A percentile compares a stretch with the other conserved stretches of the same genome.
Conservation (phyloP, 2,113 vertebrate species). For the Ctenomys sociabilis region DNA sequence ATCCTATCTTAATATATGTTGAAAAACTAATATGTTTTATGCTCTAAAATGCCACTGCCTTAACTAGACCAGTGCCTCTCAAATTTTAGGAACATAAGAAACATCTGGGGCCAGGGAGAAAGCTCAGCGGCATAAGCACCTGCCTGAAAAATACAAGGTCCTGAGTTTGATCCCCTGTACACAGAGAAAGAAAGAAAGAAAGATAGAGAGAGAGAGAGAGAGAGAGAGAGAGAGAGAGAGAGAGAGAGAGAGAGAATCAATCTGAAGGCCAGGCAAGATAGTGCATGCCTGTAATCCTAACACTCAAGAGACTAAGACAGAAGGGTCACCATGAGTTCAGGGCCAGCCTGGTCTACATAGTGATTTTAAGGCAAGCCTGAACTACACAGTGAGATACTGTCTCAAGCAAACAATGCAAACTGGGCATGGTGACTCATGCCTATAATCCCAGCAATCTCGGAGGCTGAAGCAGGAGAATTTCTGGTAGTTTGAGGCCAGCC, state of each 20-base stretch:
- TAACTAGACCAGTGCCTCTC: constrained; percentile 12
- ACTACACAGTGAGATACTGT: background rate
- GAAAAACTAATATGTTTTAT: constrained; percentile 33
- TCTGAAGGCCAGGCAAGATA: background rate
- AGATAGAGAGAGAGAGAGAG: too few relatives aligned
- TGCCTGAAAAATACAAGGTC: too few relatives aligned
- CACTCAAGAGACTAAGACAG: background rate
- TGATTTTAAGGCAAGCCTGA: background rate
- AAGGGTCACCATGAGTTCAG: background rate
- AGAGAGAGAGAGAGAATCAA: background rate
- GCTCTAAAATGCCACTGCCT: background rate
- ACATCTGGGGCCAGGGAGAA: background rate
- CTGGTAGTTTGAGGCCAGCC: background rate
- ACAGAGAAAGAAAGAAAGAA: too few relatives aligned
- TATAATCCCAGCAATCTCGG: background rate
- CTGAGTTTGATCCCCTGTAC: too few relatives aligned
- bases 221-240: too few relatives aligned
- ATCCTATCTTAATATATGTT: constrained; percentile 29
- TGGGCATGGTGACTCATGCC: too few relatives aligned
- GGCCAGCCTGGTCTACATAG: background rate
- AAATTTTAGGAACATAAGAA: constrained; percentile 36
- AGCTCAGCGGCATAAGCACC: too few relatives aligned
- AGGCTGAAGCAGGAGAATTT: background rate
- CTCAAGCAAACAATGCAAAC: background rate
- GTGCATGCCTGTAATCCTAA: background rate